Base-by-base conservation (phyloP, 1,140 invertebrate genomes). In the Plectus sambesii region DNA sequence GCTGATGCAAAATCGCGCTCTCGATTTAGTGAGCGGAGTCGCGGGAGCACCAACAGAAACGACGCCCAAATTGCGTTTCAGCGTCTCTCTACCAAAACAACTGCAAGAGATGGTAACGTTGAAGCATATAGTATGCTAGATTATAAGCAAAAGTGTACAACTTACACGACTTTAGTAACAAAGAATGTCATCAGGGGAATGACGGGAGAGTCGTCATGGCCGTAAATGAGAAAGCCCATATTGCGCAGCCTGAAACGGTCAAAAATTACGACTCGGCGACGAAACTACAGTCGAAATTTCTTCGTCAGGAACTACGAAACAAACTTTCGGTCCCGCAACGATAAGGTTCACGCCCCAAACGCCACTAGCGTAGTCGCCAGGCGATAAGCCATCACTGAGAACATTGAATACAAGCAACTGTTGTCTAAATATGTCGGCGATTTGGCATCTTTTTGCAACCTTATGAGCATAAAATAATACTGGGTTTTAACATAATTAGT, bases 11-110 rank as follows among this genome's bases (percentile, higher is more conserved):
- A 97, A 93, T 57, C 92, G 74, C 51, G 89, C 89, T 65, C 92
- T 79, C 19, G 86, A 85, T 73, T 86, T 54, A 75, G 86, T 83
- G 33, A 98, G 77, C 29, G 87, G 84, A 19, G 90, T 96, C 26
- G 92, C 92, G 46, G 93, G 92, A 74, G 90, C 96, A 47, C 89
- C 89, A 51, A 96, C 92, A 49, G 89, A 87, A 2, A 96, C 90
- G 5, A 81, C 80, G 17, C 89, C 92, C 45, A 97, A 80, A 42
- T 85, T 82, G 48, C 80, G 73, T 50, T 79, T 79, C 40, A 82
- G 80, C 58, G 90, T 75, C 49, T 80, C 81, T 60, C 88, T 78
- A 44, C 89, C 83, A 60, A 89, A 84, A 46, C 78, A 78, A n/a
- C 83, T 86, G 63, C 47, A 73, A 68, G 54, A 25, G 36, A 25